Conservation (phyloP, 2,797 vertebrate species). For the Acanthurus lineatus region DNA sequence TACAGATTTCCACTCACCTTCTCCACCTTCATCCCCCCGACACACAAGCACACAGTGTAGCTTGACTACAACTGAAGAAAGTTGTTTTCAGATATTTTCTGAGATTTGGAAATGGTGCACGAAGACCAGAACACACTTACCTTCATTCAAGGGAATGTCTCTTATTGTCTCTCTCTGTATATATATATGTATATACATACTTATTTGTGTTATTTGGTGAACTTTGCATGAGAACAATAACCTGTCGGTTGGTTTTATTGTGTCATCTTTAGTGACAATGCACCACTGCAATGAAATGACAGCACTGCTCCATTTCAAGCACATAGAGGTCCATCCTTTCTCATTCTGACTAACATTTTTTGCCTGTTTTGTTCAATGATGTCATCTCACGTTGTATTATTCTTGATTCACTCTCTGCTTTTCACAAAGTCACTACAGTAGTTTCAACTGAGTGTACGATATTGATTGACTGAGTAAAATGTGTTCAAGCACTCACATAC, state of each 20-base stretch:
- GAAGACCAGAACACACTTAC: background rate
- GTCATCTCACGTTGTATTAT: constrained; percentile 35
- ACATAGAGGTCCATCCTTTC: constrained; percentile 32
- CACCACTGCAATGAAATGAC: constrained; percentile 60
- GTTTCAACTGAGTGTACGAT: constrained; percentile 16
- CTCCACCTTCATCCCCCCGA: too few species aligned
- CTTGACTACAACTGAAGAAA: background rate
- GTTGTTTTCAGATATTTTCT: background rate
- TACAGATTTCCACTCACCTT: background rate
- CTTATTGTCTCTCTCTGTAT: background rate
- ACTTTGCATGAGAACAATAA: constrained; percentile 38
- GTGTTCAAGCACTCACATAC: constrained; percentile 27
- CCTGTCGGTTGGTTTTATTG: constrained; percentile 15
- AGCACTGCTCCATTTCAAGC: constrained; percentile 69
- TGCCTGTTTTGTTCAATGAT: constrained; percentile 36
- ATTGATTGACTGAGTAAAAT: constrained; percentile 12
- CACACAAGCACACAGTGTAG: constrained; percentile 1
- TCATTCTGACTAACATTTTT: constrained; percentile 63
- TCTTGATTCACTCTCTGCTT: constrained; percentile 28
- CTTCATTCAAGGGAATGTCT: background rate
- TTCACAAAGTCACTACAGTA: constrained; percentile 28
- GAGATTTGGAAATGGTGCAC: background rate
- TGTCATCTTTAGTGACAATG: constrained; percentile 37
- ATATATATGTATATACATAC: background rate
- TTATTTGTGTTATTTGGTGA: constrained; percentile 3